These are phyloP conservation scores for Indicator maculatus DNA, from an alignment of 2,113 vertebrate genomes.

Conservation along the genomic window DNA sequence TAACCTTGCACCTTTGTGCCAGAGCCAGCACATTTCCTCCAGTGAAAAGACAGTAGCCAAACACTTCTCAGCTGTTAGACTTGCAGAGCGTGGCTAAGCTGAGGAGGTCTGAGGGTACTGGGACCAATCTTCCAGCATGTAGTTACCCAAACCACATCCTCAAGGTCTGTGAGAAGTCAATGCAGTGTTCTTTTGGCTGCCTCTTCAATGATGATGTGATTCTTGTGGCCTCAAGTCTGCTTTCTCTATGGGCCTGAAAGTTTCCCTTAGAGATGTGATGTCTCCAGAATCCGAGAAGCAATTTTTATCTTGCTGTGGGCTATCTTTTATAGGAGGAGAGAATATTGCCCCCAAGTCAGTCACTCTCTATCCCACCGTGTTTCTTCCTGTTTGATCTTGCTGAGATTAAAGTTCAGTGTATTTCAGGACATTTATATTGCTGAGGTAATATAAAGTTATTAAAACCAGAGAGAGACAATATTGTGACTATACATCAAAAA, in stretches of 20 bases:
- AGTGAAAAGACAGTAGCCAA: background rate
- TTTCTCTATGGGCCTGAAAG: background rate
- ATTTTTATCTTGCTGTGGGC: conserved; percentile 8
- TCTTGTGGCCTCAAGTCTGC: background rate
- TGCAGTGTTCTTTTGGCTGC: background rate
- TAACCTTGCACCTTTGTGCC: background rate
- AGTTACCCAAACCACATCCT: conserved; percentile 44
- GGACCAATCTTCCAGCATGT: background rate
- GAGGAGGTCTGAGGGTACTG: background rate
- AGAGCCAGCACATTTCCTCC: background rate
- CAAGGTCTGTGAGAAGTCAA: background rate
- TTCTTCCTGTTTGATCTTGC: conserved; percentile 69
- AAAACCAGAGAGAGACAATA: conserved; percentile 73
- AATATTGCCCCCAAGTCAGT: background rate
- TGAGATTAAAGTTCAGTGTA: conserved; percentile 55
- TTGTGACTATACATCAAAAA: conserved; percentile 73
- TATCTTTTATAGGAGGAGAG: background rate
- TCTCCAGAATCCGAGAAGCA: background rate
- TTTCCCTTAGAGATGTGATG: background rate
- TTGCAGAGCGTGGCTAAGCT: background rate
- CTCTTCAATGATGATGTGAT: background rate
- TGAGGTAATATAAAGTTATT: conserved; percentile 75
- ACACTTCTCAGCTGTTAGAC: background rate
- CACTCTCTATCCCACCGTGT: background rate
- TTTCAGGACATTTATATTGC: conserved; percentile 72